Evolutionary conservation across 1,140 invertebrate genomes (phyloP).

Genomic region (Drosophila burlai): DNA sequence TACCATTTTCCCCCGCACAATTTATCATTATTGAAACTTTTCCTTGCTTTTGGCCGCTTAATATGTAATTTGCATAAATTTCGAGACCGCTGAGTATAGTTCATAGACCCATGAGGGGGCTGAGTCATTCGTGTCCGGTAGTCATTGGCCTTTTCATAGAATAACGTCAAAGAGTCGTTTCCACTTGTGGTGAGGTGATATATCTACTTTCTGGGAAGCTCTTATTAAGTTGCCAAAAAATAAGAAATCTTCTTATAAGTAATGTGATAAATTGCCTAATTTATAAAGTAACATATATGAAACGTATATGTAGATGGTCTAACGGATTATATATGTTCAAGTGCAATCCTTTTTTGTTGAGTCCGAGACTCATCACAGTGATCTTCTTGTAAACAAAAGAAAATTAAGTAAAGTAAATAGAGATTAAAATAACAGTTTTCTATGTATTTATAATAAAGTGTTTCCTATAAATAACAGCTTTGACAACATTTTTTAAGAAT

Average conservation of each 20-base stretch:
- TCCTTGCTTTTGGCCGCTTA: conserved; percentile 5
- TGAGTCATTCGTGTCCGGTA: conserved; percentile 23
- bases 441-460: no score
- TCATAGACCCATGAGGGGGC: conserved; percentile 14
- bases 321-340: background rate
- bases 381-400: no score
- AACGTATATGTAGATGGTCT: background rate
- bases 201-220: conserved; percentile 28
- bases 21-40: conserved; percentile 34
- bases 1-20: conserved; percentile 37
- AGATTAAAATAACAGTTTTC: no score
- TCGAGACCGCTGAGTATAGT: background rate
- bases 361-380: no score
- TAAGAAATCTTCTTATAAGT: conserved; percentile 2
- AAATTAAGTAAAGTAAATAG: no score
- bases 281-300: background rate
- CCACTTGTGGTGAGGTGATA: conserved; percentile 20
- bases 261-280: background rate
- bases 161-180: conserved; percentile 13
- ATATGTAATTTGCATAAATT: conserved; percentile 42
- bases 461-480: no score
- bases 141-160: conserved; percentile 37
- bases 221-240: conserved; percentile 14
- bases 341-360: background rate
- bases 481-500: no score